These are phyloP conservation scores for Acromyrmex heyeri DNA, from an alignment of 1,140 invertebrate genomes.

Conservation along the genomic window DNA sequence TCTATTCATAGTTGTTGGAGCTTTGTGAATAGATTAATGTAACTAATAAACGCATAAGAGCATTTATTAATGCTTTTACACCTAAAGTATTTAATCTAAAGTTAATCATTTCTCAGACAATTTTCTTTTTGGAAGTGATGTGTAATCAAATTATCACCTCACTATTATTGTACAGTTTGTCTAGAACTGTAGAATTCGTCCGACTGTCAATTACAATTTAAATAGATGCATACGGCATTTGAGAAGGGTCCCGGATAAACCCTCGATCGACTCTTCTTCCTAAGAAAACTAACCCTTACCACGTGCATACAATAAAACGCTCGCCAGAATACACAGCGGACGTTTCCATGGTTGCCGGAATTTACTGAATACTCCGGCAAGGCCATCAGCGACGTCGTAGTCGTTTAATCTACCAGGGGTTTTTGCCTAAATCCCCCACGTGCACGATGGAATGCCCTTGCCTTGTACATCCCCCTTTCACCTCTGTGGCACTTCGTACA, in stretches of 20 bases:
- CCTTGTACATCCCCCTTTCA: slow-evolving; percentile 23
- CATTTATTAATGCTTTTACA: neutral
- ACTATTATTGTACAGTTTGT: neutral
- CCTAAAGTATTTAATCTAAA: neutral
- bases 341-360: slow-evolving; percentile 74
- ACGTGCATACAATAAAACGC: slow-evolving; percentile 40
- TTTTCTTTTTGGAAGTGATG: neutral
- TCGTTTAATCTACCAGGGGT: slow-evolving; percentile 75
- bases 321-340: slow-evolving; percentile 66
- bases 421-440: slow-evolving; percentile 55
- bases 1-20: neutral
- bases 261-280: neutral
- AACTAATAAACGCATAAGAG: neutral
- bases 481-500: slow-evolving; percentile 10
- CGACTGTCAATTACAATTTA: slow-evolving; percentile 47
- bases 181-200: neutral
- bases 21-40: neutral
- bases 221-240: slow-evolving; percentile 1
- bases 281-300: slow-evolving; percentile 44
- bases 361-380: slow-evolving; percentile 73
- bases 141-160: neutral
- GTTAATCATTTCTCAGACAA: neutral
- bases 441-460: slow-evolving; percentile 51
- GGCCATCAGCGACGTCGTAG: slow-evolving; percentile 76
- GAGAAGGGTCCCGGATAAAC: slow-evolving; percentile 27